phyloP scores from a whole-genome alignment of 2,113 vertebrate genomes.

The Thymallus thymallus region DNA sequence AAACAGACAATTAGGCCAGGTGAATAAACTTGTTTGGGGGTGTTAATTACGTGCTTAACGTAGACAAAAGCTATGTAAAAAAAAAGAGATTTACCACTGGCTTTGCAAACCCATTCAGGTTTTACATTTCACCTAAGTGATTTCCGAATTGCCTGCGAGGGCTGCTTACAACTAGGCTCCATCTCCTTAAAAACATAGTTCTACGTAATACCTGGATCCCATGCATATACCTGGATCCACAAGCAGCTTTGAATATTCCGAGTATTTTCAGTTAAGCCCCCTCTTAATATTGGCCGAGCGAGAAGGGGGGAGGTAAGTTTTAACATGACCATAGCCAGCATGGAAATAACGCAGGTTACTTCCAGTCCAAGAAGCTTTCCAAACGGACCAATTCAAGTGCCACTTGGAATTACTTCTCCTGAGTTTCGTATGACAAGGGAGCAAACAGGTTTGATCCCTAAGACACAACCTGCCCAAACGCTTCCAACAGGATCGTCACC shows the following conservation, averaged over 20 bases:
- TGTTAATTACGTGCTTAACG: constrained; percentile 82
- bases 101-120: constrained; percentile 69
- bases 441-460: constrained; percentile 78
- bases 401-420: constrained; percentile 84
- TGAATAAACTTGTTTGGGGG: constrained; percentile 82
- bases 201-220: constrained; percentile 64
- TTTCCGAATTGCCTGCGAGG: constrained; percentile 71
- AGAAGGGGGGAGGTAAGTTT: constrained; percentile 71
- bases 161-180: constrained; percentile 54
- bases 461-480: constrained; percentile 45
- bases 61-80: constrained; percentile 79
- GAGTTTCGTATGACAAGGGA: constrained; percentile 76
- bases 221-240: constrained; percentile 36
- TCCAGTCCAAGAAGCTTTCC: constrained; percentile 86
- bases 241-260: constrained; percentile 57
- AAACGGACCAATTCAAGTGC: constrained; percentile 84
- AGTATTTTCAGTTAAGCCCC: constrained; percentile 52
- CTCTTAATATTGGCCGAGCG: constrained; percentile 34
- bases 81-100: constrained; percentile 75
- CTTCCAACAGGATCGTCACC: constrained; percentile 45
- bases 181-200: constrained; percentile 50
- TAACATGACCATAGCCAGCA: constrained; percentile 76
- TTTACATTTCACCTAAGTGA: constrained; percentile 72
- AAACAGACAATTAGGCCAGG: constrained; percentile 83
- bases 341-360: constrained; percentile 84